Conservation (phyloP, 2,113 vertebrate species). For the Tragelaphus imberbis region DNA sequence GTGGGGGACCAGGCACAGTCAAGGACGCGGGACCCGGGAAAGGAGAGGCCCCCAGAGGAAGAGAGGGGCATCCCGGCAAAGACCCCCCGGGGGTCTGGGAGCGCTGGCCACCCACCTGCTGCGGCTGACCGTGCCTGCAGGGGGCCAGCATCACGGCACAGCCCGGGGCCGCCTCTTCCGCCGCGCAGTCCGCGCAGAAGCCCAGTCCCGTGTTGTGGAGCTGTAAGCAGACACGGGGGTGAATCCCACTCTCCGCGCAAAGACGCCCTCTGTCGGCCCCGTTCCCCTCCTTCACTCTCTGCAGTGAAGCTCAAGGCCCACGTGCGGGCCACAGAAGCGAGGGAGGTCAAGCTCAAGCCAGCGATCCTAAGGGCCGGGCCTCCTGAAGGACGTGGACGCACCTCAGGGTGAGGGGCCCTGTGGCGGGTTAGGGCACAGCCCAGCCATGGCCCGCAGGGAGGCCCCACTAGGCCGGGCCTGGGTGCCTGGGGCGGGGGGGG, state of each 20-base stretch:
- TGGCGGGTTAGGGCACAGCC: neutral
- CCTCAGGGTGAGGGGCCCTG: neutral
- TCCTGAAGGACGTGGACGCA: neutral
- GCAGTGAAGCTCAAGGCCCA: neutral
- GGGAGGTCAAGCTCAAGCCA: neutral
- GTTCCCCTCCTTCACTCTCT: neutral
- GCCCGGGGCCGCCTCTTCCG: slow-evolving; percentile 58
- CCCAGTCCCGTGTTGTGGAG: slow-evolving; percentile 86
- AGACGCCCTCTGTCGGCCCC: neutral
- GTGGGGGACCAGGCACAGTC: neutral
- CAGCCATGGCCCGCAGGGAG: neutral
- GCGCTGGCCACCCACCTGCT: slow-evolving; percentile 51
- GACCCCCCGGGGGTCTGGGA: neutral
- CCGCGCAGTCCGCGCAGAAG: slow-evolving; percentile 85
- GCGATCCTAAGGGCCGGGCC: neutral
- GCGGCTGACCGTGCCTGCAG: slow-evolving; percentile 80
- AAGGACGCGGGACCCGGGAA: neutral
- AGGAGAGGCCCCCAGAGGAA: neutral
- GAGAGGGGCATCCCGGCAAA: neutral
- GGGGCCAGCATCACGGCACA: slow-evolving; percentile 78
- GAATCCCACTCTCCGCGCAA: slow-evolving; percentile 21
- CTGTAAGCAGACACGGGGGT: slow-evolving; percentile 79
- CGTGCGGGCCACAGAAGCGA: neutral
- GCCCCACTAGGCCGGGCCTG: neutral
- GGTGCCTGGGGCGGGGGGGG: neutral